A percentile compares a stretch with the other conserved stretches of the same genome.
Conservation (phyloP, 2,113 vertebrate genomes). For the Sakesphorus luctuosus region DNA sequence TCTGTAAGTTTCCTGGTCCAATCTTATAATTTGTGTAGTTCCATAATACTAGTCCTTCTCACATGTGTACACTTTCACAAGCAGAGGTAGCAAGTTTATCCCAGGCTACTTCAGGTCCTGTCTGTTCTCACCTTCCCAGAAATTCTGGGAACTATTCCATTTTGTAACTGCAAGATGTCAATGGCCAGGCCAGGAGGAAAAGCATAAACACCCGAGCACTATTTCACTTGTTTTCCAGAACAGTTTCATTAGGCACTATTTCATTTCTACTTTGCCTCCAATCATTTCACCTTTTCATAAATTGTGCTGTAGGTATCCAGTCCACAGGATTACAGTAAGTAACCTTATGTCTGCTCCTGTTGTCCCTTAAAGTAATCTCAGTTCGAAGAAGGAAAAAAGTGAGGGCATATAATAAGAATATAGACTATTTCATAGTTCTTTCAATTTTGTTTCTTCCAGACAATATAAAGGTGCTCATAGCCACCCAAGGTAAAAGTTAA, state of each 20-base stretch:
- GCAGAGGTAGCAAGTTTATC: neutral
- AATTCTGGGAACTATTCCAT: neutral
- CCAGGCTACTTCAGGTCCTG: neutral
- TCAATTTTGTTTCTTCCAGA: neutral
- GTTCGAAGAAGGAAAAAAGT: neutral
- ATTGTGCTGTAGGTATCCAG: neutral
- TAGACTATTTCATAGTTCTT: neutral
- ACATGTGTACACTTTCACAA: neutral
- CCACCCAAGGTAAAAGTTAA: neutral
- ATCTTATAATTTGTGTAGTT: neutral
- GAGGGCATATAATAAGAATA: neutral
- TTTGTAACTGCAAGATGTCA: neutral
- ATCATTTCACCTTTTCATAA: neutral
- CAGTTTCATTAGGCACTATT: neutral
- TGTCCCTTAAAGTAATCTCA: neutral
- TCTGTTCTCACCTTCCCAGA: neutral
- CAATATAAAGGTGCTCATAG: neutral
- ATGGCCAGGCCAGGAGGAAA: neutral
- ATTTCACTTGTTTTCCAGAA: neutral
- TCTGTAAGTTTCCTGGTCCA: neutral
- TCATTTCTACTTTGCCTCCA: neutral
- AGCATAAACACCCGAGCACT: neutral
- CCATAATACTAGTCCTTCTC: neutral
- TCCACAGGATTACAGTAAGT: neutral
- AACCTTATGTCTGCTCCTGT: neutral